A percentile compares a stretch with the other conserved stretches of the same genome.
Evolutionary conservation across 2,113 vertebrate genomes (phyloP).

Genomic region (Takifugu bimaculatus): DNA sequence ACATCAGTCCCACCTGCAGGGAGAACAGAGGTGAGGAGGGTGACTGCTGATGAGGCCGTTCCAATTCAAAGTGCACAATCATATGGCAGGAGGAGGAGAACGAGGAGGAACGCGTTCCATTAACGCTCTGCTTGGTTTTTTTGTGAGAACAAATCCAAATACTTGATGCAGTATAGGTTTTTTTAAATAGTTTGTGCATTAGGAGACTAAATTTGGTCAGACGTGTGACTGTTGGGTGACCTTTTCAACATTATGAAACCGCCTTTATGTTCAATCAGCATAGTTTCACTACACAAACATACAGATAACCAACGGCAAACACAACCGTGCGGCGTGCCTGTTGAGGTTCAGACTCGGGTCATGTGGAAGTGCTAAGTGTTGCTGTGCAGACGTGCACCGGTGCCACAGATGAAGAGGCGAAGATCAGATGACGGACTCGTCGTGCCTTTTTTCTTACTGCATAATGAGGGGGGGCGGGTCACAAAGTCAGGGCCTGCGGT

Average conservation of each 20-base stretch:
- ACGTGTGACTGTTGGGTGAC: too few relatives aligned
- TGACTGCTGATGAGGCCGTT: not conserved
- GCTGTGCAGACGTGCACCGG: not conserved
- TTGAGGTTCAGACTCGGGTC: not conserved
- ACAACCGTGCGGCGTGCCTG: not conserved
- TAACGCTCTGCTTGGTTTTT: too few relatives aligned
- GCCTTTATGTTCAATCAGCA: too few relatives aligned
- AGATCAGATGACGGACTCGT: conserved; percentile 29
- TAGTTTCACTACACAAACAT: not conserved
- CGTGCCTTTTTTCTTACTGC: conserved; percentile 27
- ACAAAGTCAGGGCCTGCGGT: conserved; percentile 26
- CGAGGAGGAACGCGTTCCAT: conserved; percentile 16
- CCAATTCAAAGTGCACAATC: conserved; percentile 2
- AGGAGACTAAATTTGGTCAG: too few relatives aligned
- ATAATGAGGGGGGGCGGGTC: conserved; percentile 33
- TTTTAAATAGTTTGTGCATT: too few relatives aligned
- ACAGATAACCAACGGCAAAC: not conserved
- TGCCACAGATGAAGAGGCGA: not conserved
- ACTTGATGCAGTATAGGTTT: too few relatives aligned
- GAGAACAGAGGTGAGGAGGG: not conserved
- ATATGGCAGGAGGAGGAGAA: not conserved
- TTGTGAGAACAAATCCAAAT: too few relatives aligned
- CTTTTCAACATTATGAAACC: too few relatives aligned
- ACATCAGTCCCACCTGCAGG: conserved; percentile 88
- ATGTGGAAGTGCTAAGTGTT: not conserved